These are phyloP conservation scores for Anser cygnoides DNA, from an alignment of 2,113 vertebrate genomes.

Conservation along the genomic window DNA sequence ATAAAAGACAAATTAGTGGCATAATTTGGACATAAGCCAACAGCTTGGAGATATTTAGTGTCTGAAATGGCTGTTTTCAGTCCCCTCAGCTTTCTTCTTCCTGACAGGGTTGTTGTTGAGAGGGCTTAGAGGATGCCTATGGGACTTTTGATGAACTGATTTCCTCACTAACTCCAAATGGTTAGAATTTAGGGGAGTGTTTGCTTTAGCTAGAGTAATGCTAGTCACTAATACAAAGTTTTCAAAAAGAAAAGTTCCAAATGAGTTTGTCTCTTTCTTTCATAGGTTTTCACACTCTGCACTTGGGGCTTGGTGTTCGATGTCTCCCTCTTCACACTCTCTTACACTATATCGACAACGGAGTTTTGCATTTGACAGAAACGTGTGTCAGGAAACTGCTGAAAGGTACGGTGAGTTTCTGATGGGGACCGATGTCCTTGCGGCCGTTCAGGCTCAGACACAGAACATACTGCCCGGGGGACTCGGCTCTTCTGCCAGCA, in stretches of 20 bases:
- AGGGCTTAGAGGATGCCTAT: neutral
- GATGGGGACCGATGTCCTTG: neutral
- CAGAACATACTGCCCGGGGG: neutral
- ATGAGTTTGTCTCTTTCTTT: neutral
- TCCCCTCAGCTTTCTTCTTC: neutral
- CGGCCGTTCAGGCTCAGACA: neutral
- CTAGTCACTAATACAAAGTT: neutral
- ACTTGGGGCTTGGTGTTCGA: constrained; percentile 82
- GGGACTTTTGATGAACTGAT: neutral
- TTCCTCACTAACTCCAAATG: neutral
- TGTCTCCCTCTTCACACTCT: constrained; percentile 89
- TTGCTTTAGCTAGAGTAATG: neutral
- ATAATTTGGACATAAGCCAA: neutral
- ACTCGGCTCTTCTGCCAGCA: neutral
- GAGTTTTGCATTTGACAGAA: constrained; percentile 86
- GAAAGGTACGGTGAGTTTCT: constrained; percentile 76
- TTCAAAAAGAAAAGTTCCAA: neutral
- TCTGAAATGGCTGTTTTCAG: neutral
- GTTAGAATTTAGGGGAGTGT: neutral
- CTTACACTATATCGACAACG: constrained; percentile 88
- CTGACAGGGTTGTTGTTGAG: neutral
- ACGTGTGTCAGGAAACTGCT: constrained; percentile 82
- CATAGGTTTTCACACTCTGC: constrained; percentile 89
- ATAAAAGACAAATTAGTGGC: neutral
- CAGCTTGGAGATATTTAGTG: neutral